These are phyloP conservation scores for Scaptomyza pallida DNA, from an alignment of 1,140 invertebrate species.

Conservation along the genomic window DNA sequence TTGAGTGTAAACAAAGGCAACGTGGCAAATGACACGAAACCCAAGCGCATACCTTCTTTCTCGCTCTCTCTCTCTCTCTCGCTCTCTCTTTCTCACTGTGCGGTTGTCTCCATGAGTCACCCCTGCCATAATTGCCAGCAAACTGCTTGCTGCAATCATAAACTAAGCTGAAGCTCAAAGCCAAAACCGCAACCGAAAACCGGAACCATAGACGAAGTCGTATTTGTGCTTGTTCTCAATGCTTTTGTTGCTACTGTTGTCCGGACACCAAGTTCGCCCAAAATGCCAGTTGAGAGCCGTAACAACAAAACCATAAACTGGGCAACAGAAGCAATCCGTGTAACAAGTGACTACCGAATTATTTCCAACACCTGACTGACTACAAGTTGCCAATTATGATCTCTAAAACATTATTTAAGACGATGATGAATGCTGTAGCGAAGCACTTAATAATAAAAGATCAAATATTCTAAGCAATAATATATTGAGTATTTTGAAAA, in stretches of 20 bases:
- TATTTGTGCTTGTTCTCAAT: not conserved
- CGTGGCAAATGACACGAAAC: conserved; percentile 65
- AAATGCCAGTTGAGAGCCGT: conserved; percentile 54
- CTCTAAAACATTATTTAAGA: too few species aligned
- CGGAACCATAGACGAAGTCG: conserved; percentile 5
- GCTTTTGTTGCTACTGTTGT: not conserved
- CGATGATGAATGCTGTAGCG: too few species aligned
- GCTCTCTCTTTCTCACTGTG: not conserved
- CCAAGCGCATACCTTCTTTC: conserved; percentile 49
- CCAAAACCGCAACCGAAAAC: conserved; percentile 9
- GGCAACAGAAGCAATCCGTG: conserved; percentile 22
- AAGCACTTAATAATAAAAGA: too few species aligned
- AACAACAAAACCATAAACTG: conserved; percentile 49
- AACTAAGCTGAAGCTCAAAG: conserved; percentile 44
- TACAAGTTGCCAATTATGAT: conserved; percentile 6
- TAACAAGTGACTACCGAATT: conserved; percentile 17
- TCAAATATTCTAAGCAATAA: too few species aligned
- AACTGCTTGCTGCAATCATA: conserved; percentile 73
- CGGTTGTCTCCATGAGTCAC: not conserved
- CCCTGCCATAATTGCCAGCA: conserved; percentile 64
- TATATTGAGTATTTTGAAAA: too few species aligned
- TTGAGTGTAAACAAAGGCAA: conserved; percentile 55
- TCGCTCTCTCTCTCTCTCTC: not conserved
- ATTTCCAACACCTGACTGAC: conserved; percentile 12
- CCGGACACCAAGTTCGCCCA: conserved; percentile 17